Evolutionary conservation across 2,888 invertebrate genomes (phyloP).

Genomic region (Leptinotarsa rubiginosa): DNA sequence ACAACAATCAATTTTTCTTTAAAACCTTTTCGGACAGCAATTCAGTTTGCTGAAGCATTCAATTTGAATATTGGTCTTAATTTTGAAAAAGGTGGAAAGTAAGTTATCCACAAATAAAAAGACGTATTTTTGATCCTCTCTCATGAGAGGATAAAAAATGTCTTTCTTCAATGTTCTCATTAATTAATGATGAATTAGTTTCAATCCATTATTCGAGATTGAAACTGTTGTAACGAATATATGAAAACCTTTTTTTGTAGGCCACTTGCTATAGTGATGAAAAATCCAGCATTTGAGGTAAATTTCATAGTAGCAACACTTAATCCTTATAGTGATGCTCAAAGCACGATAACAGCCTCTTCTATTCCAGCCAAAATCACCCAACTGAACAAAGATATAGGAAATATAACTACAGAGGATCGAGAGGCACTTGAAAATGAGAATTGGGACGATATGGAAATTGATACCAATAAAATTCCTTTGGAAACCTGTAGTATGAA

Average conservation of each 20-base stretch:
- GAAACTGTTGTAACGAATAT: too few relatives aligned
- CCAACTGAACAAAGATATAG: constrained; percentile 46
- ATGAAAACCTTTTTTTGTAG: constrained; percentile 62
- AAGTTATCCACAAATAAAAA: constrained; percentile 47
- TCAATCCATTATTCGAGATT: too few relatives aligned
- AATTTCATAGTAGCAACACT: constrained; percentile 85
- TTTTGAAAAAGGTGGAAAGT: constrained; percentile 84
- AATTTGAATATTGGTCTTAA: constrained; percentile 76
- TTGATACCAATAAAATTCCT: constrained; percentile 35
- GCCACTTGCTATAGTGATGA: constrained; percentile 81
- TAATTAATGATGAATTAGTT: too few relatives aligned
- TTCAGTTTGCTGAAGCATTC: constrained; percentile 82
- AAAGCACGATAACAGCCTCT: constrained; percentile 57
- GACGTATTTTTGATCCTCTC: too few relatives aligned
- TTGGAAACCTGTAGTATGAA: constrained; percentile 17
- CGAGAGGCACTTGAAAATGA: constrained; percentile 52
- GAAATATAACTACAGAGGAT: constrained; percentile 55
- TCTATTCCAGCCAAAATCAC: constrained; percentile 62
- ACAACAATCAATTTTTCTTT: constrained; percentile 86
- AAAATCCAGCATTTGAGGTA: constrained; percentile 80
- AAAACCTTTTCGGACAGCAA: constrained; percentile 84
- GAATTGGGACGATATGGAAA: constrained; percentile 56
- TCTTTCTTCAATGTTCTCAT: too few relatives aligned
- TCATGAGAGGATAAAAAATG: too few relatives aligned
- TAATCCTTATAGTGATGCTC: constrained; percentile 69